Conservation (phyloP, 2,113 vertebrate species). For the Nestor notabilis region DNA sequence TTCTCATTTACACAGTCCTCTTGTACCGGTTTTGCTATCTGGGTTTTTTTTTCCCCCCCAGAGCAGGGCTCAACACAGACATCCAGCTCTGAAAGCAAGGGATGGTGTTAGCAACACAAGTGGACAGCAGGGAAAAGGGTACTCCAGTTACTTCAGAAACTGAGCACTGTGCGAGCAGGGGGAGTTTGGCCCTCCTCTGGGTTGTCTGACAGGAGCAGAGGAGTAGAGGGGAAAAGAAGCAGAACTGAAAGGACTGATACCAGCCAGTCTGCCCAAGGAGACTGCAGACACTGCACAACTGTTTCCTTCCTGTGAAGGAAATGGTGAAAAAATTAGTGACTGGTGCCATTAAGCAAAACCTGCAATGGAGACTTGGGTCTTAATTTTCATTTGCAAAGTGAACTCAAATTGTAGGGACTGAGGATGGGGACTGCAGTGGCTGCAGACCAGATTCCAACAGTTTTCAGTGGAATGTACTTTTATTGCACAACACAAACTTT, state of each 20-base stretch:
- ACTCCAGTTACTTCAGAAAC: background rate
- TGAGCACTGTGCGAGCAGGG: accelerated
- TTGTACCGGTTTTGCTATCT: accelerated
- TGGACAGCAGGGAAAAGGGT: background rate
- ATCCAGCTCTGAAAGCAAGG: background rate
- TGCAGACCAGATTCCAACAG: background rate
- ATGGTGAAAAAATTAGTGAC: accelerated
- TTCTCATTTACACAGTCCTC: accelerated
- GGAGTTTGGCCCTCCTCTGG: background rate
- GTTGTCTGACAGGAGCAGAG: background rate
- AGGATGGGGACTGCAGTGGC: background rate
- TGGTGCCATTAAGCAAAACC: background rate
- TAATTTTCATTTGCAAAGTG: background rate
- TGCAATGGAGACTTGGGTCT: accelerated
- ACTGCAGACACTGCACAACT: background rate
- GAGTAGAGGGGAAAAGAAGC: accelerated
- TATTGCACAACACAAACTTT: constrained; percentile 50
- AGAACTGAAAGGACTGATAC: accelerated
- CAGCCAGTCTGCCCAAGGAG: accelerated
- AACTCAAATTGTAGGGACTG: background rate
- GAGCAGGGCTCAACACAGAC: too few relatives aligned
- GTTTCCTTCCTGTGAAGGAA: background rate
- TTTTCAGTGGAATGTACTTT: background rate
- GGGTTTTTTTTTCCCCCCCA: accelerated
- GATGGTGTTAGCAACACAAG: too few relatives aligned